Base-by-base conservation (phyloP, 2,113 vertebrate genomes). In the Circaetus gallicus region DNA sequence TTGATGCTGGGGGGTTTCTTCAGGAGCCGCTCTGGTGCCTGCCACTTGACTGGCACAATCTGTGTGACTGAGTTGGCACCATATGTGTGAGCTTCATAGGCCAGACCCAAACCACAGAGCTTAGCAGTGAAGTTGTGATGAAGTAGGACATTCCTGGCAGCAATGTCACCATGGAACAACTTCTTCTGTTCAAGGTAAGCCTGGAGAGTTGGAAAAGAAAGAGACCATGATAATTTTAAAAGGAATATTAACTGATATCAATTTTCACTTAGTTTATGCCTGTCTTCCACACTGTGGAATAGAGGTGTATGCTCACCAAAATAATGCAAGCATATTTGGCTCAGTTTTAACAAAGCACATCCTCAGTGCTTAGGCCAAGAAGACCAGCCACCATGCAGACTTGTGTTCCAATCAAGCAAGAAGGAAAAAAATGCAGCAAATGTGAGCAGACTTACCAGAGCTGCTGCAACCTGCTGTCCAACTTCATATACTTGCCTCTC, bases 131-230 rank as follows among this genome's bases (percentile, higher is more conserved):
- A 96, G 80, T 98, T 97, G 42, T 70, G 93, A 25, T 98, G 99
- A 81, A 99, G 98, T 11, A 99, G 97, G 28, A 99, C 97, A 42
- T 98, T 99, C 63, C 97, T 98, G 95, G 99, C 99, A 25, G 99
- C 98, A 50, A 99, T 80, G 77, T 99, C 99, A 40, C 99, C 99
- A 22, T 99, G 99, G 59, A 99, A 97, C 70, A 99, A 94, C 16
- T 98, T 97, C 95, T 99, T 99, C 59, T 97, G 96, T 94, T 99
- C 99, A 13, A 99, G 98, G 89, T 98, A 99, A 82, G 98, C 98
- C 99, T 99, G 86, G 65, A 16, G 86, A 80, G 21, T 84, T n/a
- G 42, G 69, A 90, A 56, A 58, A 92, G 92, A 88, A 59, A 56
- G 42, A 86, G 45, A 67, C 36, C 7, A 12, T 13, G 3, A 52